phyloP scores from a whole-genome alignment of 2,113 vertebrate species.

The Corythornis vintsioides region DNA sequence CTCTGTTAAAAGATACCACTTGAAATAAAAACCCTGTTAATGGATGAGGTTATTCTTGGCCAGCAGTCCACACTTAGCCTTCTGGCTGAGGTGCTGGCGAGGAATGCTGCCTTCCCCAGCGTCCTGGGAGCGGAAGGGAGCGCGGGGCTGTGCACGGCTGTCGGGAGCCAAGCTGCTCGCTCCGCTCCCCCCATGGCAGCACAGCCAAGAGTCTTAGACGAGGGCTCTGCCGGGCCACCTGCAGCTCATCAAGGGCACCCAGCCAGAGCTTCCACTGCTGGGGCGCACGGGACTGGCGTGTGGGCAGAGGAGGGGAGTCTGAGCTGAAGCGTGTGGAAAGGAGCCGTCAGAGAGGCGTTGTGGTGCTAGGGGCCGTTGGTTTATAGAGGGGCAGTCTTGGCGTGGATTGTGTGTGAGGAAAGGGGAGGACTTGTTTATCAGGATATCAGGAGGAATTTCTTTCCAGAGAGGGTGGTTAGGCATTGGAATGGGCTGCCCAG shows the following conservation, averaged over 20 bases:
- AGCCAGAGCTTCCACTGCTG: background rate
- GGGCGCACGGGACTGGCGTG: background rate
- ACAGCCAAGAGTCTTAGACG: background rate
- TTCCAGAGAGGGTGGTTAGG: too few relatives aligned
- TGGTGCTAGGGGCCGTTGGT: background rate
- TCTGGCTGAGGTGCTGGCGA: conserved; percentile 45
- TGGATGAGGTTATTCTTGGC: conserved; percentile 37
- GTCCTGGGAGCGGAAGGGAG: background rate
- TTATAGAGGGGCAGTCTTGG: background rate
- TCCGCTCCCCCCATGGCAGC: background rate
- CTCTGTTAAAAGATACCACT: conserved; percentile 27
- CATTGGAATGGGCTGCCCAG: too few relatives aligned
- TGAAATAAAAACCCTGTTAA: conserved; percentile 6
- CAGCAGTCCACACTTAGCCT: background rate
- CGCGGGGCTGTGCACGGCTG: background rate
- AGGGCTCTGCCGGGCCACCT: background rate
- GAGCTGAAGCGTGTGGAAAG: background rate
- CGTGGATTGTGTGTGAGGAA: fast-evolving
- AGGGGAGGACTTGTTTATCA: background rate
- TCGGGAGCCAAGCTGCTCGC: background rate
- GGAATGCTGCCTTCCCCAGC: background rate
- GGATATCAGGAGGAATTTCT: too few relatives aligned
- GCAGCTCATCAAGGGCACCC: conserved; percentile 36
- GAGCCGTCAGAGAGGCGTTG: background rate
- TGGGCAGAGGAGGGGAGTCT: background rate